phyloP scores from a whole-genome alignment of 2,113 vertebrate genomes.

The Sapajus apella region DNA sequence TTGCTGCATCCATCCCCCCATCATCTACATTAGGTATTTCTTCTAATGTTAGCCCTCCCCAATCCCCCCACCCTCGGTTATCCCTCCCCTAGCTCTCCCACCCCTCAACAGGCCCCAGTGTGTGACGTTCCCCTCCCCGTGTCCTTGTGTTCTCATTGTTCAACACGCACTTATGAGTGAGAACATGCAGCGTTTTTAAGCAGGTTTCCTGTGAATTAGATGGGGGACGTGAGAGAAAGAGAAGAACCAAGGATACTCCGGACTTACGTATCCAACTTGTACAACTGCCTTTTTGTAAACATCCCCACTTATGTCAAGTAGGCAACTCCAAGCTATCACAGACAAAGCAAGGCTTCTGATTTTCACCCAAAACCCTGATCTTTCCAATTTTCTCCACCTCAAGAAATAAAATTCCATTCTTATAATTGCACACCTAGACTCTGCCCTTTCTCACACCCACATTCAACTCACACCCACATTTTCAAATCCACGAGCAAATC shows the following conservation, averaged over 20 bases:
- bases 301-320: neutral
- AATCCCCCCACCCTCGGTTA: too few relatives aligned
- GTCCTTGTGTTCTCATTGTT: too few relatives aligned
- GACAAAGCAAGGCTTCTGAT: neutral
- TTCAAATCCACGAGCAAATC: neutral
- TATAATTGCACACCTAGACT: too few relatives aligned
- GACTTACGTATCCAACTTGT: neutral
- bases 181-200: neutral
- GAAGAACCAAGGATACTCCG: neutral
- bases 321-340: accelerated
- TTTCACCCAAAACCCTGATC: neutral
- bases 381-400: neutral
- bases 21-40: too few relatives aligned
- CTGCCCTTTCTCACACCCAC: neutral
- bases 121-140: too few relatives aligned
- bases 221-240: neutral
- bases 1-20: too few relatives aligned
- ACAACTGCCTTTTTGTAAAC: neutral
- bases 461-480: neutral
- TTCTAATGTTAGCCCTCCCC: too few relatives aligned
- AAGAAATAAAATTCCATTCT: neutral
- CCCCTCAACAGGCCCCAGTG: too few relatives aligned
- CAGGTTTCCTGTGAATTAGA: neutral
- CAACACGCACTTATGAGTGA: too few relatives aligned
- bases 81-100: too few relatives aligned